Percentiles rank a stretch among this genome's conserved stretches.
phyloP scores from a whole-genome alignment of 2,888 invertebrate genomes.

The Chaetogeoica ovagalla region DNA sequence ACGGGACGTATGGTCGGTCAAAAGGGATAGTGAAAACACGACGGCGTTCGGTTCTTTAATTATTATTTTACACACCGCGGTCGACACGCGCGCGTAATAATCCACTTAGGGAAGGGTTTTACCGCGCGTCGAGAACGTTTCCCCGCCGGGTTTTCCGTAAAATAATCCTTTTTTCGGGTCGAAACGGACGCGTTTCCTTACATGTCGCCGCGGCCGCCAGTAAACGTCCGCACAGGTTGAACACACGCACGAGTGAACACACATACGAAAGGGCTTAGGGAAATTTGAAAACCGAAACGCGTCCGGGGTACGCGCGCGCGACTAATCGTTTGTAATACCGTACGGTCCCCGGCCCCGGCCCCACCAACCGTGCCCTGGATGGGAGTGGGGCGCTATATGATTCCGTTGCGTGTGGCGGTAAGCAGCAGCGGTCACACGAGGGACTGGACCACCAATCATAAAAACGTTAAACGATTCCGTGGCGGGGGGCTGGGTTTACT shows the following conservation, averaged over 20 bases:
- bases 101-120: neutral
- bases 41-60: conserved; percentile 31
- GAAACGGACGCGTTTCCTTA: conserved; percentile 4
- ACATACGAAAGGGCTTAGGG: neutral
- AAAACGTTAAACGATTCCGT: conserved; percentile 43
- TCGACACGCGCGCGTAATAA: neutral
- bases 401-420: too few relatives aligned
- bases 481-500: conserved; percentile 22
- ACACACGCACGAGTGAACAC: neutral
- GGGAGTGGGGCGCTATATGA: too few relatives aligned
- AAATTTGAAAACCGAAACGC: conserved; percentile 42
- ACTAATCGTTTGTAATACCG: conserved; percentile 44
- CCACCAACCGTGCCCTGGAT: too few relatives aligned
- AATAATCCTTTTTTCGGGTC: conserved; percentile 13
- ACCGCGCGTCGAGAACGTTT: neutral
- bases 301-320: neutral
- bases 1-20: neutral
- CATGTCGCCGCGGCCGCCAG: neutral
- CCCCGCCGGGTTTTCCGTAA: conserved; percentile 16
- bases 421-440: too few relatives aligned
- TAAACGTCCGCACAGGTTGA: neutral
- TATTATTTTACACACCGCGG: neutral
- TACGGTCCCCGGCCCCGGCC: neutral
- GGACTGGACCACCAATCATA: conserved; percentile 17
- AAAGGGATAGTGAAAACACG: too few relatives aligned